Evolutionary conservation across 2,797 vertebrate genomes (phyloP).

Genomic region (Brotogeris chrysoptera): DNA sequence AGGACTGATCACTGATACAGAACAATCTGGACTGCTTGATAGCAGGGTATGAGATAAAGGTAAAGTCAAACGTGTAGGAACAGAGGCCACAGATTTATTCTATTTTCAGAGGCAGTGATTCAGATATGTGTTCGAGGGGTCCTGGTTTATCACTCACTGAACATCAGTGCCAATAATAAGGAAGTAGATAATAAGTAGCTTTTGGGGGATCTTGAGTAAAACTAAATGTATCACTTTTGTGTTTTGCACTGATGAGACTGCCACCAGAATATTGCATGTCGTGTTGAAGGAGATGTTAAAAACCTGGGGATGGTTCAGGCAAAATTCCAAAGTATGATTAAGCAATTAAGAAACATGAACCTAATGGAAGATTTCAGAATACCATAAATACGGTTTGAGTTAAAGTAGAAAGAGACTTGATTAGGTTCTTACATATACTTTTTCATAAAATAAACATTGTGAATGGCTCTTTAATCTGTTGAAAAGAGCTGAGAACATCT

Average conservation of each 20-base stretch:
- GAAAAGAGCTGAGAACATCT: not conserved
- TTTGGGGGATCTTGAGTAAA: not conserved
- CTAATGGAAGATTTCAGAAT: slow-evolving; percentile 6
- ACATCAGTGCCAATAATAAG: not conserved
- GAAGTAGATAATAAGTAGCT: not conserved
- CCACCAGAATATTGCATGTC: not conserved
- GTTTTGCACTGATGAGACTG: not conserved
- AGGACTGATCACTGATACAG: not conserved
- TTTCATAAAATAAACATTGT: slow-evolving; percentile 11
- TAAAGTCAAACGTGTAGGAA: slow-evolving; percentile 11
- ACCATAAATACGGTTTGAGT: not conserved
- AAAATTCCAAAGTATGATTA: slow-evolving; percentile 24
- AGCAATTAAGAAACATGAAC: not conserved
- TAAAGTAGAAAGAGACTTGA: not conserved
- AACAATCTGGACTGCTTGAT: slow-evolving; percentile 4
- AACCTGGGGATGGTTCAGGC: not conserved
- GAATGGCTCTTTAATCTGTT: not conserved
- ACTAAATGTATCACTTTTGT: not conserved
- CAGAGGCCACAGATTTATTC: not conserved
- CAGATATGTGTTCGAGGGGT: not conserved
- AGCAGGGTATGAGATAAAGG: not conserved
- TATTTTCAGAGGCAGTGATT: slow-evolving; percentile 6
- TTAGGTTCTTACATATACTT: not conserved
- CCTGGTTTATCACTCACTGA: not conserved
- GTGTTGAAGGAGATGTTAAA: not conserved